Evolutionary conservation across 2,888 invertebrate genomes (phyloP), one percentile per base, ranked within the genome.

Genomic region (Phymatocera aterrima): DNA sequence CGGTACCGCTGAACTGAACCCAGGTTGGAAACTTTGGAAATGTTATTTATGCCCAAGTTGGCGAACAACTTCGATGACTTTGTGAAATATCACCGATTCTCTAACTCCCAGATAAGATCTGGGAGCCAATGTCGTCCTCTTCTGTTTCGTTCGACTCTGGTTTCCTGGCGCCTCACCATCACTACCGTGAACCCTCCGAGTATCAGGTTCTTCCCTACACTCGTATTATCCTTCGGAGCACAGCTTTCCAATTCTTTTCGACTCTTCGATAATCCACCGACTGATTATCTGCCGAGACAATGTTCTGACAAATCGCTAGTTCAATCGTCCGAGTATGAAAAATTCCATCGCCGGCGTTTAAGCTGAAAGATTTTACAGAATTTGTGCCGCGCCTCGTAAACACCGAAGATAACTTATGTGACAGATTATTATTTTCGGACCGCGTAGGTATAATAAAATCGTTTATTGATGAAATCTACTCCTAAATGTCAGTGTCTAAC

Each of bases 21-120:
- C n/a, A 28, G 18, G 51, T 48, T 10, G 28, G 10, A 72, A 72
- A 48, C 34, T 72, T 75, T 74, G 65, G 72, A 78, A 74, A 83
- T 82, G 85, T 88, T 88, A 88, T 89, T 89, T 88, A 88, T 88
- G 86, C 88, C 86, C 81, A 88, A 87, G 87, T 88, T 87, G 87
- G 88, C 86, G 87, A 85, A 86, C 84, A 88, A 87, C 88, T 88
- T 89, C 88, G 88, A 88, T 89, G 88, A 89, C 88, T 88, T 87
- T 85, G 87, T 89, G 86, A 89, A 88, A 88, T 89, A 89, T 89
- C 86, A 87, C 88, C 83, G 88, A 88, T 88, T 84, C n/a, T 87
- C 83, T 82, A 84, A 86, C 86, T 85, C 83, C 85, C 78, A 87
- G 89, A 89, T 89, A 84, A 86, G 88, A 89, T 89, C 87, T 84